Evolutionary conservation across 1,140 invertebrate genomes (phyloP), one percentile per base, ranked within the genome.

Genomic region (Trichonephila clavipes): DNA sequence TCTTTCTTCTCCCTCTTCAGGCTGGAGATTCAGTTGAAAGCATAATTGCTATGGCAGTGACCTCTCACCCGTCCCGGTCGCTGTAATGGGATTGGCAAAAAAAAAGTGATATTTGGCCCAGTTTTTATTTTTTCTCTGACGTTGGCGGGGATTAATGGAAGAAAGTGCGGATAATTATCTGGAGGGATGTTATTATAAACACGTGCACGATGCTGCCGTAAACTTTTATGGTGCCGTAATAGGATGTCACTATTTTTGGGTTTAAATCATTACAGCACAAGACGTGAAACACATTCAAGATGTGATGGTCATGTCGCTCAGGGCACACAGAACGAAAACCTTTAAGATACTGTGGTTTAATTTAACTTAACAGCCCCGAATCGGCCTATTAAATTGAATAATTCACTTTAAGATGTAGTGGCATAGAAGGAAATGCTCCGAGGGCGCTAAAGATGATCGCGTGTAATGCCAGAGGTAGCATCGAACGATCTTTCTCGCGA

Each of bases 1-100:
- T 72, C 51, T 24, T 44, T 40, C 72, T 82, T 90, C 44, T 28
- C 59, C 87, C 87, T 59, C 87, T 44, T 58, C 88, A 62, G 21
- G 19, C 62, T 44, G 34, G 28, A 82, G 89, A 81, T 28, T 82
- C 89, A 64, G 89, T 62, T 90, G 89, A 90, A 82, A 90, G 77
- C 82, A n/a, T 92, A 92, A 92, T 92, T 83, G 69, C 88, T 77
- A 21, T 90, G 69, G 69, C 88, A 92, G 82, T 69, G 90, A 85
- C 90, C 90, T 85, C 62, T 92, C 90, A 85, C 34, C 90, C 90
- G 58, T 5, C 24, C 34, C 61, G 59, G 86, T 28, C 14, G 61
- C 62, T 64, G 59, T n/a, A 62, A 62, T 62, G 28, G 51, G 62
- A 64, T 62, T 88, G 82, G 51, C 19, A 85, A 58, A 28, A 40